Base-by-base conservation (phyloP, 2,888 invertebrate genomes). In the Ormyrus thymus region DNA sequence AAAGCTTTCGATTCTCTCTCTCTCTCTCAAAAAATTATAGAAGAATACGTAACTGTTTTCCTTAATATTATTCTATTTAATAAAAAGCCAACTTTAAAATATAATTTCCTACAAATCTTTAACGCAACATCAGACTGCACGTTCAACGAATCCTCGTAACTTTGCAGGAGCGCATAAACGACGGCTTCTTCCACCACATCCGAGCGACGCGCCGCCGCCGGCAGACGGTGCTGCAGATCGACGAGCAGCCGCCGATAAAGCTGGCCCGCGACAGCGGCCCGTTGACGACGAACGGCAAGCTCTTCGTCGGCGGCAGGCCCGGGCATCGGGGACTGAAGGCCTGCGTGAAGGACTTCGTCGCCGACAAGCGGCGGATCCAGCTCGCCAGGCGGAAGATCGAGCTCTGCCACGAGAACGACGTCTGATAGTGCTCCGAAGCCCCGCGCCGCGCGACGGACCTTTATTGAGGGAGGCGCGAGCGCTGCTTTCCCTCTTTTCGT, bases 321-420 rank as follows among this genome's bases (percentile, higher is more conserved):
- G 88, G 89, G 0, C 88, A 89, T 76, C 86, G 86, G 15, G 90
- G 90, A 29, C 81, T 89, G 73, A 87, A 87, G 11, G 89, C 86
- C 29, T 90, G 90, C 83, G 85, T 90, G 50, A 86, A 88, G 13
- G 86, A 89, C 82, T 90, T 90, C 81, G 85, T 90, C 62, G 87
- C 87, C 51, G 90, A 90, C 83, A 89, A 88, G 72, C 87, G 89
- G 48, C 83, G 88, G 53, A 78, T 90, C 59, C 87, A 87, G 10
- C 78, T 90, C 13, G 84, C 89, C 51, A 86, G 89, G 78, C 86
- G 90, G 59, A 90, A 87, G 80, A 88, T 90, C 77, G 87, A 88
- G 62, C 87, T 87, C 78, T 90, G 90, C 81, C 90, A 90, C 84
- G 90, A 90, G 83, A 90, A 90, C 84, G 90, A 90, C 82, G 90